Evolutionary conservation across 2,113 vertebrate species (phyloP).

Genomic region (Mus pahari): DNA sequence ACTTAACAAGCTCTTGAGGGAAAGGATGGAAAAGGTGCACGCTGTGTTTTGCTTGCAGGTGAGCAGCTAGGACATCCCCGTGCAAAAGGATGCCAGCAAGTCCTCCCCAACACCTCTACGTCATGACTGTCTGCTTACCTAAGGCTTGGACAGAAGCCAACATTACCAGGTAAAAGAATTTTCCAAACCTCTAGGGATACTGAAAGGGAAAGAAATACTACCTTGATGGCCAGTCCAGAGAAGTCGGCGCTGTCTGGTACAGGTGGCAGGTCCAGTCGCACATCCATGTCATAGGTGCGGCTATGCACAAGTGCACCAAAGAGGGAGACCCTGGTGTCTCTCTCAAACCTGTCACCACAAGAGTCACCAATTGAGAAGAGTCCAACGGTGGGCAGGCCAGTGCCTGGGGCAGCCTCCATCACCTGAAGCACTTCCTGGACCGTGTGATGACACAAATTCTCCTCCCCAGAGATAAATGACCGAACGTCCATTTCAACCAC

Average conservation of each 20-base stretch:
- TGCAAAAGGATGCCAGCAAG: background rate
- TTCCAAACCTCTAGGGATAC: background rate
- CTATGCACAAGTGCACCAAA: constrained; percentile 96
- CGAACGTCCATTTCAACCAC: constrained; percentile 91
- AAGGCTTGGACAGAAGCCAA: background rate
- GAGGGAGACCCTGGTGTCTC: constrained; percentile 92
- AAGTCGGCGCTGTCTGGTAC: constrained; percentile 94
- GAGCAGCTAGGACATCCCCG: background rate
- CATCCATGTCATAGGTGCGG: constrained; percentile 93
- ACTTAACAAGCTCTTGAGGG: background rate
- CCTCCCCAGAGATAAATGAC: constrained; percentile 89
- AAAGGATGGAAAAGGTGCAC: background rate
- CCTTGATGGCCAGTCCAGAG: constrained; percentile 94
- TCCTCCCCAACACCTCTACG: background rate
- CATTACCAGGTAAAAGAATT: background rate
- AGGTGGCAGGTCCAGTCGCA: constrained; percentile 94
- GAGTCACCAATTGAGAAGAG: constrained; percentile 83
- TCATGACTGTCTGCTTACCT: background rate
- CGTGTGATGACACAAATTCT: constrained; percentile 87
- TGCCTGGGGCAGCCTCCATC: constrained; percentile 94
- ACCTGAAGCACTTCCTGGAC: constrained; percentile 88
- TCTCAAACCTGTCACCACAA: constrained; percentile 92
- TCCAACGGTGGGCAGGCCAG: constrained; percentile 90
- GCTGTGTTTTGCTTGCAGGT: background rate
- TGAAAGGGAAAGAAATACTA: constrained; percentile 70